Evolutionary conservation across 2,113 vertebrate species (phyloP), one percentile per base, ranked within the genome.

Genomic region (Cyphomyrus discorhynchus): DNA sequence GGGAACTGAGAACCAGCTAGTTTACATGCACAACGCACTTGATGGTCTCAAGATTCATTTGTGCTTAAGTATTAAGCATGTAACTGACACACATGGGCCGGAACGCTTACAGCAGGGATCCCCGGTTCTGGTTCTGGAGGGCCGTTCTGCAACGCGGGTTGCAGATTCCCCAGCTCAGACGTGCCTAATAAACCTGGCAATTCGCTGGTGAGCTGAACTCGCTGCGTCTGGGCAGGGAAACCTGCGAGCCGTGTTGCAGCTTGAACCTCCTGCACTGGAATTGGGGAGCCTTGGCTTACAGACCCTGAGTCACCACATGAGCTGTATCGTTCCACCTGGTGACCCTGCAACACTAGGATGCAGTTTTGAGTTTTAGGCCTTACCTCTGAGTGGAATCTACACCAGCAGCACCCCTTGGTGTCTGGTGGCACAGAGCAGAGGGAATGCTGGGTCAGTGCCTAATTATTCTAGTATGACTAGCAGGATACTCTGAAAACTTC

Each of bases 341-440:
- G 49, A 66, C 52, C 45, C 66, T 86, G 91, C 86, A 85, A 90
- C 88, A 70, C 58, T 88, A 85, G 49, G 88, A 88, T 88, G 90
- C 88, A 90, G 86, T 88, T 70, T 85, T 85, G 53, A 90, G 89
- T 92, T 91, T 91, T 87, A 52, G 82, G 88, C 56, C 80, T 84
- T 86, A 46, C 87, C 45, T 90, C 85, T 52, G 45, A 91, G 84
- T 90, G 91, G 91, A 91, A 92, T 89, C 39, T 42, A 89, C 91
- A 88, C 90, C 87, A 90, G 24, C 21, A 45, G 88, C 31, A 58
- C 15, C 62, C 87, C 86, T 46, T 89, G 86, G 91, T 91, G 88
- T 93, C 90, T 90, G 86, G 90, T 92, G 92, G 88, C 92, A 46
- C 45, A 62, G 91, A 91, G 46, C 90, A 91, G 89, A 88, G 91